A percentile compares a stretch with the other conserved stretches of the same genome.
Evolutionary conservation across 1,140 invertebrate genomes (phyloP).

Genomic region (Orius insidiosus): DNA sequence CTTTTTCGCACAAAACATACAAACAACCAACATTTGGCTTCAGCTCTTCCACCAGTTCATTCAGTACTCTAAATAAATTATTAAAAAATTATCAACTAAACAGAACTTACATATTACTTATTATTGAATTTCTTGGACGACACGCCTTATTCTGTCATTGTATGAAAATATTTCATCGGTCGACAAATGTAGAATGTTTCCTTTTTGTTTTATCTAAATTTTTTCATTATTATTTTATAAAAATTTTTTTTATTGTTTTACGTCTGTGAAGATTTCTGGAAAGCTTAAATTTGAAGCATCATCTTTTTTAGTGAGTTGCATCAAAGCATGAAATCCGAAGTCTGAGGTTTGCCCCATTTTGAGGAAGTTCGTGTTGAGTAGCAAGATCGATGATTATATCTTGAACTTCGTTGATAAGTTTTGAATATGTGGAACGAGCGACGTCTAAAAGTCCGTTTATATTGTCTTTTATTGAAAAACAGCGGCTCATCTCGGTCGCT

Average conservation of each 20-base stretch:
- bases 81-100: not conserved
- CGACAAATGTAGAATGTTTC: slow-evolving; percentile 50
- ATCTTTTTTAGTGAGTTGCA: not conserved
- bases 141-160: slow-evolving; percentile 49
- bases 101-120: slow-evolving; percentile 56
- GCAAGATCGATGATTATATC: slow-evolving; percentile 26
- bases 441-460: slow-evolving; percentile 60
- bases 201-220: slow-evolving; percentile 40
- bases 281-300: not conserved
- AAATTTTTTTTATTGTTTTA: slow-evolving; percentile 17
- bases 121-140: slow-evolving; percentile 58
- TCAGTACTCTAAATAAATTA: slow-evolving; percentile 37
- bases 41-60: slow-evolving; percentile 38
- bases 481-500: slow-evolving; percentile 53
- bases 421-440: slow-evolving; percentile 55
- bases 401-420: slow-evolving; percentile 59
- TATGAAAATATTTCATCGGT: slow-evolving; percentile 54
- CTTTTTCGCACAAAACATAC: slow-evolving; percentile 60
- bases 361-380: slow-evolving; percentile 1
- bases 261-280: slow-evolving; percentile 1
- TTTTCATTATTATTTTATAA: not conserved
- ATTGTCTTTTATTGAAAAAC: slow-evolving; percentile 64
- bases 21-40: slow-evolving; percentile 51
- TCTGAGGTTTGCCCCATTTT: slow-evolving; percentile 4
- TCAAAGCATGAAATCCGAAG: slow-evolving; percentile 1